phyloP scores from a whole-genome alignment of 2,888 invertebrate genomes.

The Microctonus aethiopoides region DNA sequence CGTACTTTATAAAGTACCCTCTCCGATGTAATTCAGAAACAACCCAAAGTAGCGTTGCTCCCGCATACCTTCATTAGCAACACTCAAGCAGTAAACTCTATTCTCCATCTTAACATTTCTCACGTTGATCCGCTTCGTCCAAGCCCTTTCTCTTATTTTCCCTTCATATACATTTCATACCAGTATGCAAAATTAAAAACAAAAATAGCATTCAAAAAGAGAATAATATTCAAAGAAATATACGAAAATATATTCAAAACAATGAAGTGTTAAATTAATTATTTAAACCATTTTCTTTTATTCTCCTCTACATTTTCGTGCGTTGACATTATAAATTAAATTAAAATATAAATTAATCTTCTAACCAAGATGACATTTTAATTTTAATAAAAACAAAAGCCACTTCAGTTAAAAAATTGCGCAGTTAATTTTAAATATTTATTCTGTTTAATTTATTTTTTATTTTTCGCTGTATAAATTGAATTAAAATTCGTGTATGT shows the following conservation, averaged over 20 bases:
- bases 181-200: neutral
- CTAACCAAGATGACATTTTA: too few relatives aligned
- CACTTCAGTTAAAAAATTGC: too few relatives aligned
- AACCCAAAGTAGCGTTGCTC: slow-evolving; percentile 8
- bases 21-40: slow-evolving; percentile 19
- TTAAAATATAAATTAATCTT: too few relatives aligned
- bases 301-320: neutral
- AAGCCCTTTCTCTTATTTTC: neutral
- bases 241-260: too few relatives aligned
- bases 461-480: too few relatives aligned
- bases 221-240: too few relatives aligned
- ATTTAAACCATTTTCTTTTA: neutral
- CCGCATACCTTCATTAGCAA: slow-evolving; percentile 10
- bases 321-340: too few relatives aligned
- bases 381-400: too few relatives aligned
- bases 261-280: neutral
- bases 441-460: too few relatives aligned
- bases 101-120: slow-evolving; percentile 2
- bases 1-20: slow-evolving; percentile 34
- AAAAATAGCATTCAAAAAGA: neutral
- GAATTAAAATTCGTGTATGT: too few relatives aligned
- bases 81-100: neutral
- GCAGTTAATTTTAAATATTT: too few relatives aligned
- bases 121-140: neutral
- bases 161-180: neutral